Percentiles rank a stretch among this genome's conserved stretches.
phyloP scores from a whole-genome alignment of 2,888 invertebrate genomes.

The Crepidodera aurea region DNA sequence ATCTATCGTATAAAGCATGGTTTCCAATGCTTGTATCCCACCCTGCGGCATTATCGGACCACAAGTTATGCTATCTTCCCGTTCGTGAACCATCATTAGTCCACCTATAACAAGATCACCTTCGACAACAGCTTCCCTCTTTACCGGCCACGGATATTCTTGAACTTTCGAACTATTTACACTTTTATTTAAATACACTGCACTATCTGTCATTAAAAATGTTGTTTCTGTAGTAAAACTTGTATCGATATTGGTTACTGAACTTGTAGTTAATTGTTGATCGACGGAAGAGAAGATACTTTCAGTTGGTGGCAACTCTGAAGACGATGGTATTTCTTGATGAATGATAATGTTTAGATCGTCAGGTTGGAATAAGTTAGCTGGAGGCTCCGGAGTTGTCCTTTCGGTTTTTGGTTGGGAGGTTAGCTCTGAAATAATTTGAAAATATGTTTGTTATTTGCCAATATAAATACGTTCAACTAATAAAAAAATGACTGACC shows the following conservation, averaged over 20 bases:
- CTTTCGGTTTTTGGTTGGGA: neutral
- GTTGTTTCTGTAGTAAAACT: neutral
- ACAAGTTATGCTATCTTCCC: slow-evolving; percentile 86
- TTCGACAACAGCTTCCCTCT: slow-evolving; percentile 84
- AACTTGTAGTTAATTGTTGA: slow-evolving; percentile 1
- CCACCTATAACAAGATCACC: slow-evolving; percentile 90
- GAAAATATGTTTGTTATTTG: neutral
- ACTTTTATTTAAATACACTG: slow-evolving; percentile 8
- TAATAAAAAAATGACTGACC: too few relatives aligned
- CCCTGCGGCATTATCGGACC: slow-evolving; percentile 96
- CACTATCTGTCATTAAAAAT: neutral
- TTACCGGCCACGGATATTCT: slow-evolving; percentile 75
- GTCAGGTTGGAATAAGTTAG: slow-evolving; percentile 3
- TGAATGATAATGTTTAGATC: neutral
- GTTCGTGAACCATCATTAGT: slow-evolving; percentile 94
- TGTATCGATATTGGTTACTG: neutral
- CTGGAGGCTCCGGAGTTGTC: neutral
- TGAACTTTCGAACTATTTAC: slow-evolving; percentile 5
- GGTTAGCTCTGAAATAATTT: slow-evolving; percentile 9
- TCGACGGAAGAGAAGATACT: neutral
- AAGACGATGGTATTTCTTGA: neutral
- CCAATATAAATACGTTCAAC: too few relatives aligned
- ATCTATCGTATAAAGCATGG: slow-evolving; percentile 91
- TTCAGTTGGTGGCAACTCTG: neutral
- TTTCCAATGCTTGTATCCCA: slow-evolving; percentile 86